phyloP scores from a whole-genome alignment of 2,888 invertebrate genomes.

The Eueremaeus valkanovi region DNA sequence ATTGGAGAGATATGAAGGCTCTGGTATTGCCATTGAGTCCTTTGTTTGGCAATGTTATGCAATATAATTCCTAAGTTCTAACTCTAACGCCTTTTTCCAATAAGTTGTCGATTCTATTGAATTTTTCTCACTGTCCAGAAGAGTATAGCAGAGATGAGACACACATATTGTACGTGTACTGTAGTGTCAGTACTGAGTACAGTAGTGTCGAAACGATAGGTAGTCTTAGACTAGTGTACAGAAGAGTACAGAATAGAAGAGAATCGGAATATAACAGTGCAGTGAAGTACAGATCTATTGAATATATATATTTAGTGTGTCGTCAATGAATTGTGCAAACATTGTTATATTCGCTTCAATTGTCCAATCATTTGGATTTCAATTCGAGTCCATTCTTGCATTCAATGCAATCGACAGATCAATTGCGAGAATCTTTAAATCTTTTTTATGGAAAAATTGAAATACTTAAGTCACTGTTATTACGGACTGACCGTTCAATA shows the following conservation, averaged over 20 bases:
- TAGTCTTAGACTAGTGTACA: too few relatives aligned
- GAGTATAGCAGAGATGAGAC: background rate
- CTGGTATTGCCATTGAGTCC: slow-evolving; percentile 3
- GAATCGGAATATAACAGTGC: too few relatives aligned
- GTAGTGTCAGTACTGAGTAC: background rate
- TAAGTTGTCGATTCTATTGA: slow-evolving; percentile 33
- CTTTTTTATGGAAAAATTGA: slow-evolving; percentile 36
- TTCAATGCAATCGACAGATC: slow-evolving; percentile 28
- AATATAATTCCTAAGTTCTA: slow-evolving; percentile 27
- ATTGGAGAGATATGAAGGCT: slow-evolving; percentile 27
- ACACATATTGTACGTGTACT: background rate
- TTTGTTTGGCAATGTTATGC: slow-evolving; percentile 22
- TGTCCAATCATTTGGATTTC: slow-evolving; percentile 36
- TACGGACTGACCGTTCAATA: slow-evolving; percentile 2
- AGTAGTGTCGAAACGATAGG: too few relatives aligned
- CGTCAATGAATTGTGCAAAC: slow-evolving; percentile 33
- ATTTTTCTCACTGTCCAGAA: slow-evolving; percentile 29
- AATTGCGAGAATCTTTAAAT: slow-evolving; percentile 28
- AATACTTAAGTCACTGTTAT: slow-evolving; percentile 37
- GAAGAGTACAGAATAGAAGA: too few relatives aligned
- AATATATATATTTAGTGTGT: slow-evolving; percentile 19
- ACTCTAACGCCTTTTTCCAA: slow-evolving; percentile 34
- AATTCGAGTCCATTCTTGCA: slow-evolving; percentile 22
- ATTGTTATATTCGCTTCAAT: slow-evolving; percentile 34
- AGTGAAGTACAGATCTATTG: too few relatives aligned